A percentile compares a stretch with the other conserved stretches of the same genome.
Evolutionary conservation across 2,888 invertebrate genomes (phyloP).

Genomic region (Drosophila nigritarsus): DNA sequence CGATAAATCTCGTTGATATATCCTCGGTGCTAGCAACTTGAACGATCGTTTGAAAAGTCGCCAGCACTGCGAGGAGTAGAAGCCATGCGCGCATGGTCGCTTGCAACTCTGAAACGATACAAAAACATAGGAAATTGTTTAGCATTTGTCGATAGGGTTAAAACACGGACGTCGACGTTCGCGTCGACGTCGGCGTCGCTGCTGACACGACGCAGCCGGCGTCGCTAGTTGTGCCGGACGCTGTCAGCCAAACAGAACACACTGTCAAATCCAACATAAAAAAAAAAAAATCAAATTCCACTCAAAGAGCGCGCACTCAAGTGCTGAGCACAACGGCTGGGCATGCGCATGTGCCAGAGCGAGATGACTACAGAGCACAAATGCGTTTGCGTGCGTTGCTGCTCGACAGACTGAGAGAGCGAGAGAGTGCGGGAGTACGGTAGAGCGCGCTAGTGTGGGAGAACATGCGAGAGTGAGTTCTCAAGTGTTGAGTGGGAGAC

Average conservation of each 20-base stretch:
- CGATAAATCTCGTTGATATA: constrained; percentile 82
- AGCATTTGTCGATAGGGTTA: constrained; percentile 81
- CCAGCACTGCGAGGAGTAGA: constrained; percentile 86
- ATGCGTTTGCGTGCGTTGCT: constrained; percentile 45
- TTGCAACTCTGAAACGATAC: constrained; percentile 85
- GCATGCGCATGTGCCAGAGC: constrained; percentile 49
- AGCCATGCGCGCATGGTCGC: constrained; percentile 86
- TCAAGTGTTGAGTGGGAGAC: constrained; percentile 12
- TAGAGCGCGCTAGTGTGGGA: constrained; percentile 11
- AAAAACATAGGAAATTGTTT: constrained; percentile 79
- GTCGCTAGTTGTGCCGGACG: constrained; percentile 2
- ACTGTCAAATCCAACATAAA: background rate
- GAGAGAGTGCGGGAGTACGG: constrained; percentile 8
- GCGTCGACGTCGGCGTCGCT: constrained; percentile 14
- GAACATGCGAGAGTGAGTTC: constrained; percentile 11
- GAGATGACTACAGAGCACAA: constrained; percentile 38
- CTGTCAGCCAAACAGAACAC: constrained; percentile 10
- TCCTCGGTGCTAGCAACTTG: constrained; percentile 86
- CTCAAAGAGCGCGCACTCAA: constrained; percentile 43
- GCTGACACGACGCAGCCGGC: constrained; percentile 11
- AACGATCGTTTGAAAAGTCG: constrained; percentile 85
- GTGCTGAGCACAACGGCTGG: constrained; percentile 5
- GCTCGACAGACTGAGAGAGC: constrained; percentile 3
- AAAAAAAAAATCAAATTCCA: constrained; percentile 5
- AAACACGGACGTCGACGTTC: constrained; percentile 28